Conservation (phyloP, 2,797 vertebrate genomes). For the Enteromius unitaeniatus region DNA sequence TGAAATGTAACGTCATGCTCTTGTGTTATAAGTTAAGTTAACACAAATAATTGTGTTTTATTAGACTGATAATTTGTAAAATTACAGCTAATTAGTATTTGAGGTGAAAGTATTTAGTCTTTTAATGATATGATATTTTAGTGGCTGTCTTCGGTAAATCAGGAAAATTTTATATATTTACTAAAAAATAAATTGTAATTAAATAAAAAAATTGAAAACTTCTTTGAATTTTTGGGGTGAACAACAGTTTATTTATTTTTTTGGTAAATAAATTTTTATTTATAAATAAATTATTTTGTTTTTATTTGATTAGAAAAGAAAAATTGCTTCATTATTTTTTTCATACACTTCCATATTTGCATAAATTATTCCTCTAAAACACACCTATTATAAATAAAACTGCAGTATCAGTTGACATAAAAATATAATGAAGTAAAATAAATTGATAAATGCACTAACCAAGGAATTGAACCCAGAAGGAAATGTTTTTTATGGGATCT, state of each 20-base stretch:
- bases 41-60: neutral
- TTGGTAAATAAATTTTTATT: too few species aligned
- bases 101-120: too few species aligned
- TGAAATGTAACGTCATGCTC: neutral
- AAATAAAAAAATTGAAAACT: too few species aligned
- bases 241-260: too few species aligned
- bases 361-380: neutral
- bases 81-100: too few species aligned
- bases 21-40: neutral
- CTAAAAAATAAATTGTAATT: too few species aligned
- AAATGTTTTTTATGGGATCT: neutral
- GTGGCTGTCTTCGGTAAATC: too few species aligned
- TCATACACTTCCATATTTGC: neutral
- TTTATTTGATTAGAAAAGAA: neutral
- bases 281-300: too few species aligned
- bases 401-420: neutral
- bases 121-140: too few species aligned
- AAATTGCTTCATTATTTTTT: neutral
- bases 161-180: too few species aligned
- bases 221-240: too few species aligned
- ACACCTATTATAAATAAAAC: neutral
- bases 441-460: neutral
- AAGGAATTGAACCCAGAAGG: neutral
- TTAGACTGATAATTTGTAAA: neutral
- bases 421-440: neutral